A percentile compares a stretch with the other conserved stretches of the same genome.
Conservation (phyloP, 2,113 vertebrate genomes). For the Ammodytes dubius region DNA sequence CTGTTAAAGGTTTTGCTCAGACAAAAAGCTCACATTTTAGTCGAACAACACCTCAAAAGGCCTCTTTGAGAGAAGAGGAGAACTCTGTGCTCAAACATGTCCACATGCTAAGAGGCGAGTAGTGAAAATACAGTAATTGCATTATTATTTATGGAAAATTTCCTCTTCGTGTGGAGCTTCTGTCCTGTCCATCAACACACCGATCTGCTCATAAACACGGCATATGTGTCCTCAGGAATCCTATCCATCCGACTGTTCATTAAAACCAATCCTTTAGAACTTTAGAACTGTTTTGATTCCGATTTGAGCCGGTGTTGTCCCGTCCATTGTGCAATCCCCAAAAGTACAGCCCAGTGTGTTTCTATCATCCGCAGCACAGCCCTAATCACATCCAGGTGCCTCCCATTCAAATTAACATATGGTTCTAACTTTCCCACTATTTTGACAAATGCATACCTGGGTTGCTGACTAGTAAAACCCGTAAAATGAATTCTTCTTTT, state of each 20-base stretch:
- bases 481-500: slow-evolving; percentile 77
- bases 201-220: slow-evolving; percentile 35
- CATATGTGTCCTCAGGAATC: slow-evolving; percentile 23
- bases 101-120: slow-evolving; percentile 67
- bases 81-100: slow-evolving; percentile 30
- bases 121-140: slow-evolving; percentile 60
- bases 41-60: slow-evolving; percentile 23
- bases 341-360: slow-evolving; percentile 28
- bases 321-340: slow-evolving; percentile 41
- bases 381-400: slow-evolving; percentile 86
- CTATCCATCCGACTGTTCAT: slow-evolving; percentile 56
- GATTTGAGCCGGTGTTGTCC: slow-evolving; percentile 58
- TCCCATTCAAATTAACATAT: slow-evolving; percentile 85
- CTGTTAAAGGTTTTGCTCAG: slow-evolving; percentile 53
- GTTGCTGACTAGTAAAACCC: slow-evolving; percentile 76
- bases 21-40: slow-evolving; percentile 22
- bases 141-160: slow-evolving; percentile 68
- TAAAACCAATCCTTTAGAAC: slow-evolving; percentile 56
- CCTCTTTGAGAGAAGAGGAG: slow-evolving; percentile 43
- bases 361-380: slow-evolving; percentile 76
- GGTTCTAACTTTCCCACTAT: slow-evolving; percentile 84
- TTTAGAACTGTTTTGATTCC: slow-evolving; percentile 54
- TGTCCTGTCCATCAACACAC: slow-evolving; percentile 47
- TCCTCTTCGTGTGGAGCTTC: slow-evolving; percentile 46
- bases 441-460: slow-evolving; percentile 84